Evolutionary conservation across 2,888 invertebrate species (phyloP), one percentile per base, ranked within the genome.

Genomic region (Pyralis farinalis): DNA sequence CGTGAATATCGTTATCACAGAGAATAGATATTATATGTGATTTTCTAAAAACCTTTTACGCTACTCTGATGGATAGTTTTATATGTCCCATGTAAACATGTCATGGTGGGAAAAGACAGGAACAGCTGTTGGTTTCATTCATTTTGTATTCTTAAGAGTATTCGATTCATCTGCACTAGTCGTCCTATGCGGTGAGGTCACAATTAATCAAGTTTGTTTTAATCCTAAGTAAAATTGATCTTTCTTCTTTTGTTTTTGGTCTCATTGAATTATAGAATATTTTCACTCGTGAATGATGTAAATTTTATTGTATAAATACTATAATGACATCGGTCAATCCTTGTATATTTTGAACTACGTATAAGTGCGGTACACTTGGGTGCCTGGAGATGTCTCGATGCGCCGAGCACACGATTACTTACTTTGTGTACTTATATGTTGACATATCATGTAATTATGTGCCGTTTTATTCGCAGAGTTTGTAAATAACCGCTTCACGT

Each of bases 371-470:
- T 58, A 50, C 51, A 49, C 45, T 51, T 50, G 70, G 72, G 70
- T 71, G 71, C 62, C 57, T 64, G 65, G 70, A 63, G 68, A 67
- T 63, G 64, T 57, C 55, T 60, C 49, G 47, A 60, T 55, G 61
- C 20, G 28, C 20, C 12, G 12, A 27, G 27, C 38, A 39, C 38
- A 33, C 32, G 25, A 22, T 28, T 32, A 67, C 60, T 71, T 66
- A 63, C 49, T 63, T 65, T 58, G 51, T 62, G 68, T 73, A 69
- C 67, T 71, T 70, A 69, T 43, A 58, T 64, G 57, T 75, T 71
- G 51, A 78, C 77, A 77, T 78, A 76, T 78, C 78, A 76, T 64
- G 58, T 45, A 48, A 56, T 43, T 54, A 55, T 53, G 61, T 58
- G 57, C 56, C 61, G 50, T 64, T 62, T 60, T 63, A 63, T 49